Percentiles rank a stretch among this genome's conserved stretches.
Evolutionary conservation across 2,113 vertebrate species (phyloP).

Genomic region (Sapayoa aenigma): DNA sequence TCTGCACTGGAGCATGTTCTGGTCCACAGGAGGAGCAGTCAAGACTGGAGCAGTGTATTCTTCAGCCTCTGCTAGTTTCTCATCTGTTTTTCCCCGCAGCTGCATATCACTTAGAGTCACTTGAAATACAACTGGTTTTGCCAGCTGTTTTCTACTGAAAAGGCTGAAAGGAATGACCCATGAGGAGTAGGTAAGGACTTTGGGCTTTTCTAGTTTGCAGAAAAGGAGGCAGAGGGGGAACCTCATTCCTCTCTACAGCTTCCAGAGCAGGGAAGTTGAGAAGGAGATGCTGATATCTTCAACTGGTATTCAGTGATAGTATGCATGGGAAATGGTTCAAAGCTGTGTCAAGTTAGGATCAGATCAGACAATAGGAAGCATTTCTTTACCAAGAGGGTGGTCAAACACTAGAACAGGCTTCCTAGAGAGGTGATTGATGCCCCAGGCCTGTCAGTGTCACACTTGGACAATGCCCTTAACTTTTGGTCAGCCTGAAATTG

Average conservation of each 20-base stretch:
- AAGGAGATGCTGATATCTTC: background rate
- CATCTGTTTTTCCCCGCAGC: background rate
- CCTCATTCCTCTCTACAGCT: background rate
- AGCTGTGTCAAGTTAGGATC: background rate
- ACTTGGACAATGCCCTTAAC: background rate
- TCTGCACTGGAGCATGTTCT: background rate
- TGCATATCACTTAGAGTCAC: background rate
- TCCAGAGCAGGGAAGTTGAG: background rate
- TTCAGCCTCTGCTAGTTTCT: background rate
- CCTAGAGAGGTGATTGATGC: background rate
- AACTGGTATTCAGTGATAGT: background rate
- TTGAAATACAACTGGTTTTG: background rate
- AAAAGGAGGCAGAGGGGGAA: fast-evolving
- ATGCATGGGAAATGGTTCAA: background rate
- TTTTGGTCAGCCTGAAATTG: background rate
- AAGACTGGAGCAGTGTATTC: background rate
- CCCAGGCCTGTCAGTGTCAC: background rate
- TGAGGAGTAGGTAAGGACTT: background rate
- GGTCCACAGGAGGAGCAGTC: background rate
- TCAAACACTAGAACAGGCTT: background rate
- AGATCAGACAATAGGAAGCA: background rate
- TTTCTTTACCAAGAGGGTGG: background rate
- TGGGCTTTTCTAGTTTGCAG: background rate
- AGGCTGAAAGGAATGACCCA: background rate
- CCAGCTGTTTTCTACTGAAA: background rate